phyloP scores from a whole-genome alignment of 2,888 invertebrate species.

The Mellilla xanthometata region DNA sequence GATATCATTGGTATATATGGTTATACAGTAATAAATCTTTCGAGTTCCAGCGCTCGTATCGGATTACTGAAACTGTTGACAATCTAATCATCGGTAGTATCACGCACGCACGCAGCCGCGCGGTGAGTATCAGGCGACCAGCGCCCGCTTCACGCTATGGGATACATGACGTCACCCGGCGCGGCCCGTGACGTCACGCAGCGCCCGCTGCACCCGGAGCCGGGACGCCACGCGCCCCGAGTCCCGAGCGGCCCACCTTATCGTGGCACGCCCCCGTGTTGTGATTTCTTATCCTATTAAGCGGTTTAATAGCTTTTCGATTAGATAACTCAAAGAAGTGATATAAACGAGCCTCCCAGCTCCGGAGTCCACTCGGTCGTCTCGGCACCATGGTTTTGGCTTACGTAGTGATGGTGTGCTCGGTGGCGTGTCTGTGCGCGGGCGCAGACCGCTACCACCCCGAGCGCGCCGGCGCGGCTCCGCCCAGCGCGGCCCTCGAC shows the following conservation, averaged over 20 bases:
- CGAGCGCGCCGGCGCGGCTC: background rate
- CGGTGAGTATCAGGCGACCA: no score
- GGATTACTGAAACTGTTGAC: no score
- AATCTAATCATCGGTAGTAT: no score
- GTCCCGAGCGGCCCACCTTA: constrained; percentile 8
- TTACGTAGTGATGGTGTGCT: constrained; percentile 1
- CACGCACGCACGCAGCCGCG: no score
- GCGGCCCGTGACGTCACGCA: constrained; percentile 15
- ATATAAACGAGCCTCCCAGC: constrained; percentile 15
- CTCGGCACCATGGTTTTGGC: constrained; percentile 14
- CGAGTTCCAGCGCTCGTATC: no score
- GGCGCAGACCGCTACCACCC: constrained; percentile 25
- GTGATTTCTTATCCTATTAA: constrained; percentile 8
- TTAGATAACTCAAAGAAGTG: constrained; percentile 15
- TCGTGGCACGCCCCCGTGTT: constrained; percentile 3
- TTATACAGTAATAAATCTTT: no score
- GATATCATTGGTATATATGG: no score
- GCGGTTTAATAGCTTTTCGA: constrained; percentile 6
- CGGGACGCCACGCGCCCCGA: constrained; percentile 8
- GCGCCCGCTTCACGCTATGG: background rate
- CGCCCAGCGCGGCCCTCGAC: background rate
- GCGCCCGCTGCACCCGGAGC: background rate
- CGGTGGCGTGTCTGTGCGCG: constrained; percentile 7
- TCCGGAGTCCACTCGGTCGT: constrained; percentile 6
- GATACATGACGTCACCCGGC: no score